Evolutionary conservation across 2,113 vertebrate genomes (phyloP).

Genomic region (Plecotus auritus): DNA sequence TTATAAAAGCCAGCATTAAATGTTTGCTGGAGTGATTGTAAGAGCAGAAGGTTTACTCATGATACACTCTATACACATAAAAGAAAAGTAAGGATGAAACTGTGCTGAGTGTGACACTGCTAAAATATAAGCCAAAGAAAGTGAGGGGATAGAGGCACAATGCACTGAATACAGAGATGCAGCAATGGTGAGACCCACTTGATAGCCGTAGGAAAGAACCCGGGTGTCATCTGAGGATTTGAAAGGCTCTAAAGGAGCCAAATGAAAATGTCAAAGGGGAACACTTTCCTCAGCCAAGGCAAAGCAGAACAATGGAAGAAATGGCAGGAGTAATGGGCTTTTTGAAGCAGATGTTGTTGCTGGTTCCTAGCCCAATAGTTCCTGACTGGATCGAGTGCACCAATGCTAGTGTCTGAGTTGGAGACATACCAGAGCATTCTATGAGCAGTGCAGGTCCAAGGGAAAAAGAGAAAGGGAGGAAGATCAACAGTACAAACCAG

Average conservation of each 20-base stretch:
- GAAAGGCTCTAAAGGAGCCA: conserved; percentile 71
- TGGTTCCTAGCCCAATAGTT: conserved; percentile 60
- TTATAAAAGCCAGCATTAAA: conserved; percentile 50
- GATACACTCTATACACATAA: conserved; percentile 29
- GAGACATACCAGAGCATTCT: not conserved
- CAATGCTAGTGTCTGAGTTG: not conserved
- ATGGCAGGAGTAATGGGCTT: conserved; percentile 50
- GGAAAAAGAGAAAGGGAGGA: not conserved
- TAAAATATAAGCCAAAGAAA: conserved; percentile 59
- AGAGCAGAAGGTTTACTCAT: conserved; percentile 57
- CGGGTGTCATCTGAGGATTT: conserved; percentile 70
- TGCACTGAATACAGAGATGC: conserved; percentile 33
- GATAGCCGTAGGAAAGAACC: conserved; percentile 62
- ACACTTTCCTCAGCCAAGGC: conserved; percentile 75
- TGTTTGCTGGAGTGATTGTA: conserved; percentile 47
- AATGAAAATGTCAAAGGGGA: conserved; percentile 75
- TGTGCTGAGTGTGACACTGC: conserved; percentile 36
- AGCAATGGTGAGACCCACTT: conserved; percentile 54
- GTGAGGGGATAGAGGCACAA: conserved; percentile 45
- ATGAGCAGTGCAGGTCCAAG: not conserved
- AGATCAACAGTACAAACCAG: not conserved
- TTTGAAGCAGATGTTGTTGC: conserved; percentile 61
- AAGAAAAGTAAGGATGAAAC: conserved; percentile 55
- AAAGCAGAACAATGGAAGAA: conserved; percentile 14
- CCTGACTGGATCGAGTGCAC: too few relatives aligned